A percentile compares a stretch with the other conserved stretches of the same genome.
Evolutionary conservation across 1,140 invertebrate genomes (phyloP).

Genomic region (Leptinotarsa defecta): DNA sequence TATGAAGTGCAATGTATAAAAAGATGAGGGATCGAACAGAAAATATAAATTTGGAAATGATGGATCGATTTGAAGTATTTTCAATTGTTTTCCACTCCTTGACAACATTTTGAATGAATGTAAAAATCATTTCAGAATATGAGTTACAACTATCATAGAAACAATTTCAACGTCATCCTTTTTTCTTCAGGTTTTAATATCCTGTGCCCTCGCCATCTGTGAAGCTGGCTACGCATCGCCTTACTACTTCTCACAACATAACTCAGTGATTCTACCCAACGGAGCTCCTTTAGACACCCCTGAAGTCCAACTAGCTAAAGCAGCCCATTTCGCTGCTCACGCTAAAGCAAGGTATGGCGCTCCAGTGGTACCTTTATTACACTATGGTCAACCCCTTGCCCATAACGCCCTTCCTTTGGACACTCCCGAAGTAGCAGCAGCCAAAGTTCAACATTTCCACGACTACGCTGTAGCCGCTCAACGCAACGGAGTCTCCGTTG

Average conservation of each 20-base stretch:
- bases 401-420: constrained; percentile 63
- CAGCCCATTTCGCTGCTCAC: constrained; percentile 62
- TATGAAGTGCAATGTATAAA: no score
- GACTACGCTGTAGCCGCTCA: constrained; percentile 62
- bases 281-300: constrained; percentile 60
- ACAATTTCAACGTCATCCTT: background rate
- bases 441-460: constrained; percentile 66
- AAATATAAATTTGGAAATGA: no score
- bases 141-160: no score
- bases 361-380: constrained; percentile 27
- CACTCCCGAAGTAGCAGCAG: constrained; percentile 67
- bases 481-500: constrained; percentile 53
- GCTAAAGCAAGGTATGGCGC: constrained; percentile 55
- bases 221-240: constrained; percentile 35
- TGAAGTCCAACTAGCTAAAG: constrained; percentile 65
- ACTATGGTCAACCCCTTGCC: constrained; percentile 47
- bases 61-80: no score
- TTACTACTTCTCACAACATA: constrained; percentile 37
- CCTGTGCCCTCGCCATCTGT: constrained; percentile 44
- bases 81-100: no score
- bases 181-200: constrained; percentile 47
- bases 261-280: constrained; percentile 47
- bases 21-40: no score
- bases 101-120: no score
- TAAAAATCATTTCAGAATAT: no score